Percentiles rank a stretch among this genome's conserved stretches.
These are phyloP conservation scores for Erythrocercus mccallii DNA, from an alignment of 2,113 vertebrate species.

Conservation along the genomic window DNA sequence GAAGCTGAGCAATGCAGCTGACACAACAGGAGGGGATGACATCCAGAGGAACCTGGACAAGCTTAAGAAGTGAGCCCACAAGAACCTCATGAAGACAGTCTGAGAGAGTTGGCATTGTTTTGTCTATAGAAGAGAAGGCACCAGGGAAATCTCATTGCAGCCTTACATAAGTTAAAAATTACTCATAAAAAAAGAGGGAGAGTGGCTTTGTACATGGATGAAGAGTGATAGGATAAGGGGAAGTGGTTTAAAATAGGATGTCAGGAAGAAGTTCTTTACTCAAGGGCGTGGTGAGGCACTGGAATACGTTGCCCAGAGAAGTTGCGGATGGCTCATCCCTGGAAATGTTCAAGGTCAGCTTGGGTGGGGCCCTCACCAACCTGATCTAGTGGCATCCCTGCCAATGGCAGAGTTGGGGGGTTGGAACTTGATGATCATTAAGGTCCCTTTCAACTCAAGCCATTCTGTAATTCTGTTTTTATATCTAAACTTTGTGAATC, in stretches of 20 bases:
- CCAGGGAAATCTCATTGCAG: not conserved
- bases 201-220: not conserved
- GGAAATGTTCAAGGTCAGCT: not conserved
- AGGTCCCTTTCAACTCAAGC: not conserved
- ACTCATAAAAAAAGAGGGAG: not conserved
- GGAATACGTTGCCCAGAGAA: not conserved
- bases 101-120: not conserved
- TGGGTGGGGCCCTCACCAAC: not conserved
- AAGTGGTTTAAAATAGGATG: not conserved
- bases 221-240: not conserved
- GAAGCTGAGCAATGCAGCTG: not conserved
- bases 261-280: not conserved
- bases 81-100: not conserved
- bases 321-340: not conserved
- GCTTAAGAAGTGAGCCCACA: not conserved
- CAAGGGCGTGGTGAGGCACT: not conserved
- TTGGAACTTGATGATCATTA: not conserved
- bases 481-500: not conserved
- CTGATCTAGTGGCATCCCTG: not conserved
- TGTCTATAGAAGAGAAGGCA: not conserved
- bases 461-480: not conserved
- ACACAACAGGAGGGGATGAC: not conserved
- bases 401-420: rapidly evolving
- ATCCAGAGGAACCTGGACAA: not conserved
- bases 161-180: not conserved